Evolutionary conservation across 2,888 invertebrate species (phyloP).

Genomic region (Nematopogon swammerdamellus): DNA sequence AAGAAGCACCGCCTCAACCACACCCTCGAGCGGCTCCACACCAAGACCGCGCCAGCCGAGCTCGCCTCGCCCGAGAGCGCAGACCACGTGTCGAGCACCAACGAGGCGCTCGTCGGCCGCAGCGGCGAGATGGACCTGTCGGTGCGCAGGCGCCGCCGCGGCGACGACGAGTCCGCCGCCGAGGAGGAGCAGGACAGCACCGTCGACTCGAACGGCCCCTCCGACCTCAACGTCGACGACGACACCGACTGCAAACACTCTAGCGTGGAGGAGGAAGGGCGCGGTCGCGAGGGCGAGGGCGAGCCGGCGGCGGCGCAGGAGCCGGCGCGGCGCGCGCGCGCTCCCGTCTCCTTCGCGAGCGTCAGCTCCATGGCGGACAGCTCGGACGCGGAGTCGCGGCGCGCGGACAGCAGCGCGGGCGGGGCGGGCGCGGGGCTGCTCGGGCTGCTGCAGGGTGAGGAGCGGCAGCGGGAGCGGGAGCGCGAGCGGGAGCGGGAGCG

Average conservation of each 20-base stretch:
- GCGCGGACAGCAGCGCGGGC: slow-evolving; percentile 40
- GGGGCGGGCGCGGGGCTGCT: slow-evolving; percentile 56
- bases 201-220: slow-evolving; percentile 62
- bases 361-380: slow-evolving; percentile 53
- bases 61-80: slow-evolving; percentile 33
- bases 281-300: slow-evolving; percentile 21
- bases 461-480: slow-evolving; percentile 44
- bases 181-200: slow-evolving; percentile 70
- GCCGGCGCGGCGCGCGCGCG: slow-evolving; percentile 24
- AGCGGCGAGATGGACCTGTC: slow-evolving; percentile 59
- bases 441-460: slow-evolving; percentile 62
- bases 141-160: slow-evolving; percentile 44
- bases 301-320: slow-evolving; percentile 25
- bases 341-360: slow-evolving; percentile 50
- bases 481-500: slow-evolving; percentile 65
- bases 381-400: slow-evolving; percentile 46
- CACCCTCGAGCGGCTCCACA: slow-evolving; percentile 77
- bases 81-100: slow-evolving; percentile 71
- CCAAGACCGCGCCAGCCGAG: slow-evolving; percentile 56
- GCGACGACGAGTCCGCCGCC: slow-evolving; percentile 42
- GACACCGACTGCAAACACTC: slow-evolving; percentile 44
- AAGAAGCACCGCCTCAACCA: slow-evolving; percentile 88
- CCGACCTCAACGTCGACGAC: slow-evolving; percentile 45
- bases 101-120: slow-evolving; percentile 57
- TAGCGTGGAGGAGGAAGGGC: slow-evolving; percentile 36